Conservation (phyloP, 2,113 vertebrate species). For the Silurus asotus region DNA sequence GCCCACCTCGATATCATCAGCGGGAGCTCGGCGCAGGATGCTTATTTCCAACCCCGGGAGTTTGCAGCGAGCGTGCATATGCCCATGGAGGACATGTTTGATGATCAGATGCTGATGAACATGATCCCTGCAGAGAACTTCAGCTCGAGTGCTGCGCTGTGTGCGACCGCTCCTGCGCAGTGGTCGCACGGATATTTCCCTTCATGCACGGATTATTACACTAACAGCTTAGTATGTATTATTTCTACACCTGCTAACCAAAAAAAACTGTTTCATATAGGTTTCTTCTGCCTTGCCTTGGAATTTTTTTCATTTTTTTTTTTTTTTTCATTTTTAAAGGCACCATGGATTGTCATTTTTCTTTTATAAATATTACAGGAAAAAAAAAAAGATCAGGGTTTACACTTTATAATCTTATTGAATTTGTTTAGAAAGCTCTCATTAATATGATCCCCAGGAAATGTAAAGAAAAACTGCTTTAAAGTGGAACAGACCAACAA, state of each 20-base stretch:
- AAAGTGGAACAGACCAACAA: background rate
- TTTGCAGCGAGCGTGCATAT: constrained; percentile 70
- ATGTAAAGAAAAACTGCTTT: background rate
- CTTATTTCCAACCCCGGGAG: constrained; percentile 67
- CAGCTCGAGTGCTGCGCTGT: constrained; percentile 56
- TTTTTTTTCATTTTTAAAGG: background rate
- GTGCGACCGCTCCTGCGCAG: constrained; percentile 56
- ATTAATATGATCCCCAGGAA: background rate
- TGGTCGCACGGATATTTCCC: constrained; percentile 73
- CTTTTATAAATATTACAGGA: background rate
- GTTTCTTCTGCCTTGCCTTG: background rate
- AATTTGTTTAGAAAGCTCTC: background rate
- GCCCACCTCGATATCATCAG: constrained; percentile 73
- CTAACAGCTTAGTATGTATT: constrained; percentile 79
- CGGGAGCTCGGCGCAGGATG: constrained; percentile 55
- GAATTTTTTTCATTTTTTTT: too few relatives aligned
- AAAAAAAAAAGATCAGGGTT: too few relatives aligned
- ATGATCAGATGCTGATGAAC: constrained; percentile 75
- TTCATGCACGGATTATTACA: constrained; percentile 74
- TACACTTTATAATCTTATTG: background rate
- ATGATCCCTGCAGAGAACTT: constrained; percentile 69
- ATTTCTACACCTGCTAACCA: constrained; percentile 11
- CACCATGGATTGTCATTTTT: background rate
- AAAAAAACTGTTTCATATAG: background rate
- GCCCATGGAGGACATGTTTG: constrained; percentile 67